Percentiles rank a stretch among this genome's conserved stretches.
Conservation (phyloP, 1,140 invertebrate genomes). For the Dolichoris vasculosae region DNA sequence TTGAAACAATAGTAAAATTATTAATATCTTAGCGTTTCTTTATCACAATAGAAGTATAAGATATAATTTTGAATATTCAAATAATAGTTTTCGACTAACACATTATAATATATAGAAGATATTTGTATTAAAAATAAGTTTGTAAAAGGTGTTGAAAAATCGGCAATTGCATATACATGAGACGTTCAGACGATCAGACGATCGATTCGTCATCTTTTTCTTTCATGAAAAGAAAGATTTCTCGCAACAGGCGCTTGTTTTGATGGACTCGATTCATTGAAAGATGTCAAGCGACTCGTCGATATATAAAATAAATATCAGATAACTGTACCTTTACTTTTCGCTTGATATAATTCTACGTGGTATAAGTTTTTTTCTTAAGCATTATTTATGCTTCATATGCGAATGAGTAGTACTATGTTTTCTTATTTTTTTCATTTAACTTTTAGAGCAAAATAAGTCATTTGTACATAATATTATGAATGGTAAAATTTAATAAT, state of each 20-base stretch:
- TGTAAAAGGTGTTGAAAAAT: background rate
- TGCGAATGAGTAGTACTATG: background rate
- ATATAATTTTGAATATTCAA: no score
- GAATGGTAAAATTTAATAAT: no score
- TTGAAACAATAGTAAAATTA: no score
- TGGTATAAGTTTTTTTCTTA: background rate
- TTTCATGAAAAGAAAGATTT: constrained; percentile 9
- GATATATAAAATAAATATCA: background rate
- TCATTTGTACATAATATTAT: no score
- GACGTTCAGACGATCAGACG: no score
- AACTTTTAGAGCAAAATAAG: no score
- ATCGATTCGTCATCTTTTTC: background rate
- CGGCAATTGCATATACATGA: no score
- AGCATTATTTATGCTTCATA: constrained; percentile 3
- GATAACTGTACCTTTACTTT: background rate
- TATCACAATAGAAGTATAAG: no score
- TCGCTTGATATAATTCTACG: background rate
- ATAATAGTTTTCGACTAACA: background rate
- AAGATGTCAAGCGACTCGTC: background rate
- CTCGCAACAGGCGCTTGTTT: background rate
- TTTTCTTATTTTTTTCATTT: no score
- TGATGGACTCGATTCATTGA: background rate
- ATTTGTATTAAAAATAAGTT: no score
- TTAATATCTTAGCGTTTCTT: no score
- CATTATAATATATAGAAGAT: background rate